Percentiles rank a stretch among this genome's conserved stretches.
phyloP scores from a whole-genome alignment of 2,113 vertebrate species.

The Tyto alba region DNA sequence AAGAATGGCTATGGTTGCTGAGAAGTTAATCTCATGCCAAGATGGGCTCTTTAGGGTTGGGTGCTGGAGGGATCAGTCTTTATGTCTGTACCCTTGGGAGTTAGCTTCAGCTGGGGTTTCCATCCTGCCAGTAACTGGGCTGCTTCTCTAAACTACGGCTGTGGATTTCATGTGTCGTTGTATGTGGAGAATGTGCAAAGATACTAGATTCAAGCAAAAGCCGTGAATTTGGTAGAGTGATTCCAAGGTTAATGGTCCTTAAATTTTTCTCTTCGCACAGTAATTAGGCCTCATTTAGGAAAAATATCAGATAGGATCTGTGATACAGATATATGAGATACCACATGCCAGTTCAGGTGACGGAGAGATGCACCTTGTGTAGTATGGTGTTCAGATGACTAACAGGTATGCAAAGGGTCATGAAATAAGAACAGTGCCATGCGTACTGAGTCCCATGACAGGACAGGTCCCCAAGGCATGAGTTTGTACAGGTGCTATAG shows the following conservation, averaged over 20 bases:
- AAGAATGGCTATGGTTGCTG: neutral
- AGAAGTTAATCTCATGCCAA: neutral
- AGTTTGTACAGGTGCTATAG: neutral
- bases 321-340: neutral
- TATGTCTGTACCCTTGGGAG: neutral
- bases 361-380: neutral
- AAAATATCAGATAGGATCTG: neutral
- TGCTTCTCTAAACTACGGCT: neutral
- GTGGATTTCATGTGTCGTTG: neutral
- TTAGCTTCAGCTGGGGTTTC: neutral
- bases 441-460: neutral
- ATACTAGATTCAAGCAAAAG: neutral
- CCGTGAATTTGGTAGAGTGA: neutral
- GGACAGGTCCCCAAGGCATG: neutral
- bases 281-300: neutral
- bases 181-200: neutral
- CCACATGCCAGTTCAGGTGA: neutral
- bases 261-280: neutral
- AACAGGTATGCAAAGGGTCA: neutral
- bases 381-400: neutral
- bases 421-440: neutral
- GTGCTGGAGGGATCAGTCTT: neutral
- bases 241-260: neutral
- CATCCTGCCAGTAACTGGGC: neutral
- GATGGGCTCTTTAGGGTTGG: neutral